Evolutionary conservation across 2,888 invertebrate species (phyloP).

Genomic region (Antheraea yamamai): DNA sequence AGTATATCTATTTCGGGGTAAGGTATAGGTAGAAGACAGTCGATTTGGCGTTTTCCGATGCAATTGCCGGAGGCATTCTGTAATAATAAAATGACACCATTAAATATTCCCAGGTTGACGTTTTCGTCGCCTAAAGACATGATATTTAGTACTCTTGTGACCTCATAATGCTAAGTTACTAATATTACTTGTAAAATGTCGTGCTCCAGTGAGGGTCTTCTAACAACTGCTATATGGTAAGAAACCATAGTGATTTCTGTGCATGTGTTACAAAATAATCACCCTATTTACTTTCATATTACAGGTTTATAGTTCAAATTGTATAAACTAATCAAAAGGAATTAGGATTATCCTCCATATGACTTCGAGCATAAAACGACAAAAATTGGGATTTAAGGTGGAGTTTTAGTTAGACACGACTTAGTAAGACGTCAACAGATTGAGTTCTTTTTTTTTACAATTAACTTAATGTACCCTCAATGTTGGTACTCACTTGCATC

Average conservation of each 20-base stretch:
- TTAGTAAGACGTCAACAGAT: no score
- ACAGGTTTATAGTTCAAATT: background rate
- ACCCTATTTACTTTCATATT: background rate
- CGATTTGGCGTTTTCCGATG: slow-evolving; percentile 2
- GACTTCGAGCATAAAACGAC: background rate
- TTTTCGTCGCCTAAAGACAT: background rate
- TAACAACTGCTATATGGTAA: background rate
- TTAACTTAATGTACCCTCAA: background rate
- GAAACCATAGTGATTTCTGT: background rate
- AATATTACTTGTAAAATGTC: background rate
- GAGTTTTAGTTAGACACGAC: background rate
- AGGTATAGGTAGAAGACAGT: background rate
- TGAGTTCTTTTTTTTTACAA: background rate
- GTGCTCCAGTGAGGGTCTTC: background rate
- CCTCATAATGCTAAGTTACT: background rate
- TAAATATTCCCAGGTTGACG: background rate
- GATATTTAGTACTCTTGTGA: background rate
- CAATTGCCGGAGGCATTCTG: slow-evolving; percentile 6
- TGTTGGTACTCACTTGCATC: slow-evolving; percentile 8
- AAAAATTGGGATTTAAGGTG: background rate
- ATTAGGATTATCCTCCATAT: background rate
- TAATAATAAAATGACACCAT: background rate
- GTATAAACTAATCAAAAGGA: background rate
- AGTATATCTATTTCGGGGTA: background rate
- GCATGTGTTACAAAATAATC: background rate